Percentiles rank a stretch among this genome's conserved stretches.
phyloP scores from a whole-genome alignment of 2,113 vertebrate genomes.

The Hippocampus abdominalis region DNA sequence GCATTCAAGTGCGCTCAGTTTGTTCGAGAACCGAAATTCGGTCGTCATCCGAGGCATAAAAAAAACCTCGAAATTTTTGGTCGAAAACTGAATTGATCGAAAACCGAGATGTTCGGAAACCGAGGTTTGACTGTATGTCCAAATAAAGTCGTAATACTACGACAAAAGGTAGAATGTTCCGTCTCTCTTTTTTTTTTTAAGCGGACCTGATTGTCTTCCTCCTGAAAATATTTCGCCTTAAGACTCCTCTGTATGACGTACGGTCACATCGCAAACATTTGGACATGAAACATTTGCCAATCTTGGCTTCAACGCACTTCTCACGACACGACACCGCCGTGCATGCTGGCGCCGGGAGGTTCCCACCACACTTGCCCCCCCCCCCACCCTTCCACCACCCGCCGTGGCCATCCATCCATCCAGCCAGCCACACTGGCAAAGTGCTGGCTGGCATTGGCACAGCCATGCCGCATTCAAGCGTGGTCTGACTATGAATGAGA shows the following conservation, averaged over 20 bases:
- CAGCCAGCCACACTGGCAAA: slow-evolving; percentile 68
- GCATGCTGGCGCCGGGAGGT: slow-evolving; percentile 31
- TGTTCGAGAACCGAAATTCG: no score
- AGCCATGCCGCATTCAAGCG: slow-evolving; percentile 72
- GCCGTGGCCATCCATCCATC: no score
- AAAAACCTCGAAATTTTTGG: no score
- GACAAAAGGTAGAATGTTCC: not conserved
- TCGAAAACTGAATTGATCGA: no score
- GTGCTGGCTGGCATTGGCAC: slow-evolving; percentile 73
- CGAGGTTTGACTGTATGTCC: no score
- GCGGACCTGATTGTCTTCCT: not conserved
- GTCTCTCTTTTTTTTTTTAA: not conserved
- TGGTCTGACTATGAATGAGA: slow-evolving; percentile 73
- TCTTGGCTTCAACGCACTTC: slow-evolving; percentile 5
- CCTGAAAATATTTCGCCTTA: not conserved
- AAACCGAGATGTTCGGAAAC: no score
- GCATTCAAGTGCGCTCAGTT: no score
- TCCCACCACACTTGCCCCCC: slow-evolving; percentile 42
- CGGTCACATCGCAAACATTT: not conserved
- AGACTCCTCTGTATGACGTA: not conserved
- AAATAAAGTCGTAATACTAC: no score
- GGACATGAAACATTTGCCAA: not conserved
- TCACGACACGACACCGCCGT: slow-evolving; percentile 48
- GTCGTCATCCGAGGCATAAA: no score
- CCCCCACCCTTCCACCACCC: slow-evolving; percentile 37